A percentile compares a stretch with the other conserved stretches of the same genome.
Evolutionary conservation across 2,888 invertebrate genomes (phyloP).

Genomic region (Hydraecia micacea): DNA sequence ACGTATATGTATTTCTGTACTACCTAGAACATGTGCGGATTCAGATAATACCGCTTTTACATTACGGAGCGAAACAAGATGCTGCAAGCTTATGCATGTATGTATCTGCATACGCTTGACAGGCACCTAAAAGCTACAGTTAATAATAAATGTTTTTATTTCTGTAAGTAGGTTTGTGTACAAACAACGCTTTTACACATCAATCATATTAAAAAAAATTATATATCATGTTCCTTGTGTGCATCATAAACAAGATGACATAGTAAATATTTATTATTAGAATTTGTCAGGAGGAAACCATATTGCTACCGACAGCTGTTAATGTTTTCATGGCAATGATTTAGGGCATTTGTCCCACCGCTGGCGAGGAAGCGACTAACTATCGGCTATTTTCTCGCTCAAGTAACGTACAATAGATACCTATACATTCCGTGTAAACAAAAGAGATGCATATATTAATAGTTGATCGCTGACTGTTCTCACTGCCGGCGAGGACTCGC

Average conservation of each 20-base stretch:
- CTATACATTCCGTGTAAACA: too few species aligned
- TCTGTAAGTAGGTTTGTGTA: neutral
- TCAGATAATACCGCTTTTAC: neutral
- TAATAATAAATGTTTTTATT: neutral
- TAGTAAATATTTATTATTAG: neutral
- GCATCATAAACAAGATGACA: neutral
- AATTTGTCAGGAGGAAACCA: neutral
- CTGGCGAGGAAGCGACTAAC: too few species aligned
- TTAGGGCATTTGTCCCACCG: too few species aligned
- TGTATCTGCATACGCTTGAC: neutral
- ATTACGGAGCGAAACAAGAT: neutral
- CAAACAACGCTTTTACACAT: too few species aligned
- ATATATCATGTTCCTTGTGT: neutral
- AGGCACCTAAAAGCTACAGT: neutral
- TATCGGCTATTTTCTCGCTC: too few species aligned
- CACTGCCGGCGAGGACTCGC: too few species aligned
- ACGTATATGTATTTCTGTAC: neutral
- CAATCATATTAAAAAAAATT: too few species aligned
- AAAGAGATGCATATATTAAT: too few species aligned
- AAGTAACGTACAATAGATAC: too few species aligned
- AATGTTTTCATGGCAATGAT: neutral
- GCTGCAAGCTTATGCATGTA: neutral
- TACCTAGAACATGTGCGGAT: neutral
- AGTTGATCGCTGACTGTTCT: too few species aligned
- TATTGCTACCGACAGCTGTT: neutral